Base-by-base conservation (phyloP, 37 sponge, comb jelly and placozoan species). In the Chondrilla cf. caribensis region DNA sequence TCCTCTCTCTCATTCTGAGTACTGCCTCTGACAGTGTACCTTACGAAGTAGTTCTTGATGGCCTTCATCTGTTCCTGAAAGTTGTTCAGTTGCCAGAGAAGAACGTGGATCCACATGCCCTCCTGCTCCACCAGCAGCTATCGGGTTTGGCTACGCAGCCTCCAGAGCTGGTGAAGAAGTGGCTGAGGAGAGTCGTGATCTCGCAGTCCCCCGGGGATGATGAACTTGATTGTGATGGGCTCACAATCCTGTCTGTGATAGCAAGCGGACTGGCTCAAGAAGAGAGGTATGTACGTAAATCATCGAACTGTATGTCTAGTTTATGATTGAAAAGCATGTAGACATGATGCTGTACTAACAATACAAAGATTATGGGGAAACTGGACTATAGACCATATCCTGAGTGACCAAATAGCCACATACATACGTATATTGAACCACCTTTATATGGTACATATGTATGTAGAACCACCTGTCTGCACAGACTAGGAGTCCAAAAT, bases 111-210 rank as follows among this genome's bases (percentile, higher is more conserved):
- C 79, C 79, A 15, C 19, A 51, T 26, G 11, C 59, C 21, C 18
- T 79, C 29, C 58, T 79, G 32, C 58, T 79, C 58, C 54, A 31
- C 37, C 57, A 79, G 36, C 58, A 57, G 17, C 35, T 79, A 17
- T 26, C 79, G 29, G 43, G 35, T 33, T 35, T 79, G 19, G 37
- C 79, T 4, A 2, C 37, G 33, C 58, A 58, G 58, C 79, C 59
- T 2, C 26, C 32, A 17, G 79, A 79, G 15, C 58, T 58, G 58
- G 79, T 90, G 47, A 24, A n/a, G 25, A 36, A 29, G 22, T 84
- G 84, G 87, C 79, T 90, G 60, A 18, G 38, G 47, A 80, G 91
- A 29, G 14, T 90, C 14, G 87, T 90, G n/a, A 39, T 86, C 17
- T 82, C 82, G 0, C 64, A 64, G 5, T 39, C 81, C 7, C 65